Percentiles rank a stretch among this genome's conserved stretches.
Conservation (phyloP, 2,797 vertebrate species). For the Erpetoichthys calabaricus region DNA sequence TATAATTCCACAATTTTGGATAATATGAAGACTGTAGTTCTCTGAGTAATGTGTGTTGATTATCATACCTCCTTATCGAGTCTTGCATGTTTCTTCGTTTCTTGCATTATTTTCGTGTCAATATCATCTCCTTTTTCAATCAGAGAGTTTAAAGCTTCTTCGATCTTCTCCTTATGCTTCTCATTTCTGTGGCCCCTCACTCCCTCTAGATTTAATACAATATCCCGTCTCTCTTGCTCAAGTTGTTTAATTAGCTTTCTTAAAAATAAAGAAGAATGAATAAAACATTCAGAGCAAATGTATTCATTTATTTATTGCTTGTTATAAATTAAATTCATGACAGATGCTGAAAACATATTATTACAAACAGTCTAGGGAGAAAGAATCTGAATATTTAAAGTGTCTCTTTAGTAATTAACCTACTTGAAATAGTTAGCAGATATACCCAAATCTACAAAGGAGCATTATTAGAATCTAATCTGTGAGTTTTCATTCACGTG, state of each 20-base stretch:
- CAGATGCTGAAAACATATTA: too few species aligned
- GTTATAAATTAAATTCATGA: too few species aligned
- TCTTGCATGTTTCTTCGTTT: constrained; percentile 5
- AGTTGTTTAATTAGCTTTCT: constrained; percentile 8
- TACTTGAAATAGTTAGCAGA: too few species aligned
- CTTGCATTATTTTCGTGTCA: constrained; percentile 2
- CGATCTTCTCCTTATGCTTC: not conserved
- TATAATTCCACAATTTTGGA: too few species aligned
- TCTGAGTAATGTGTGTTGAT: not conserved
- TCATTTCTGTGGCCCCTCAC: not conserved
- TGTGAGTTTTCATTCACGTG: too few species aligned
- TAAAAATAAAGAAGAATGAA: not conserved
- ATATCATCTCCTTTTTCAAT: constrained; percentile 4
- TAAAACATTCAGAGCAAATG: not conserved
- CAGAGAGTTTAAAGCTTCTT: not conserved
- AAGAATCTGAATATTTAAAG: not conserved
- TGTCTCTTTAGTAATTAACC: too few species aligned
- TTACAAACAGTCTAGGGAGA: too few species aligned
- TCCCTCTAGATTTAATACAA: constrained; percentile 1
- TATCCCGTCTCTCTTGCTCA: constrained; percentile 2
- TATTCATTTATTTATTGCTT: too few species aligned
- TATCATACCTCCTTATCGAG: constrained; percentile 11
- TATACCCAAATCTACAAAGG: too few species aligned
- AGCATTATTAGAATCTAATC: too few species aligned
- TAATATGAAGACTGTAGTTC: not conserved